A percentile compares a stretch with the other conserved stretches of the same genome.
phyloP scores from a whole-genome alignment of 2,888 invertebrate genomes.

The Himalopsyche japonica region DNA sequence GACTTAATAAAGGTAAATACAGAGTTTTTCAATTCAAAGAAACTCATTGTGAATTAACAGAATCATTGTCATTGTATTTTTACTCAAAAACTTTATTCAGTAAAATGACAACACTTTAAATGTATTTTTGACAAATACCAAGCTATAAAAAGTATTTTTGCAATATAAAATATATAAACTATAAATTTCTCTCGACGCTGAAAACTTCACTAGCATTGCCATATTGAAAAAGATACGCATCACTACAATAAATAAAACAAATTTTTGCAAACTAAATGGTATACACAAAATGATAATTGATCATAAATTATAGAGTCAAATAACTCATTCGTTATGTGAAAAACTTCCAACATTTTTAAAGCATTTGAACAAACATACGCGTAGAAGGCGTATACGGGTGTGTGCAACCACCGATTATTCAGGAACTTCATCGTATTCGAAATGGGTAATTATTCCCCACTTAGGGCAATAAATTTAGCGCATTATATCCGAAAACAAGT shows the following conservation, averaged over 20 bases:
- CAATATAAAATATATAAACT: no score
- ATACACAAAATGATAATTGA: background rate
- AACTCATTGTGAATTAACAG: no score
- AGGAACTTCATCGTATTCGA: background rate
- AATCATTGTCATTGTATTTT: no score
- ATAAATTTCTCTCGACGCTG: no score
- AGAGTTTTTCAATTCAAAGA: no score
- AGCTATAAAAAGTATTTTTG: no score
- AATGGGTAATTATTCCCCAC: conserved; percentile 24
- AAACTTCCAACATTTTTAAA: background rate
- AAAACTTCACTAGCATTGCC: no score
- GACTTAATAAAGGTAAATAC: no score
- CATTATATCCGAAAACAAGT: conserved; percentile 17
- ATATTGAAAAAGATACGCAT: background rate
- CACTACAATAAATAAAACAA: background rate
- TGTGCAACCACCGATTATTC: background rate
- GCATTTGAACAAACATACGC: background rate
- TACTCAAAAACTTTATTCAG: no score
- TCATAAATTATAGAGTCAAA: background rate
- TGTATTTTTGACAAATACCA: no score
- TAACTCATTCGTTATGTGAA: background rate
- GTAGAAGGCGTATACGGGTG: background rate
- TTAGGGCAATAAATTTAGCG: conserved; percentile 26
- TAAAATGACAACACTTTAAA: no score
- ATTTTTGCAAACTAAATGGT: background rate